Base-by-base conservation (phyloP, 2,888 invertebrate species). In the Chaetoderma sp. region DNA sequence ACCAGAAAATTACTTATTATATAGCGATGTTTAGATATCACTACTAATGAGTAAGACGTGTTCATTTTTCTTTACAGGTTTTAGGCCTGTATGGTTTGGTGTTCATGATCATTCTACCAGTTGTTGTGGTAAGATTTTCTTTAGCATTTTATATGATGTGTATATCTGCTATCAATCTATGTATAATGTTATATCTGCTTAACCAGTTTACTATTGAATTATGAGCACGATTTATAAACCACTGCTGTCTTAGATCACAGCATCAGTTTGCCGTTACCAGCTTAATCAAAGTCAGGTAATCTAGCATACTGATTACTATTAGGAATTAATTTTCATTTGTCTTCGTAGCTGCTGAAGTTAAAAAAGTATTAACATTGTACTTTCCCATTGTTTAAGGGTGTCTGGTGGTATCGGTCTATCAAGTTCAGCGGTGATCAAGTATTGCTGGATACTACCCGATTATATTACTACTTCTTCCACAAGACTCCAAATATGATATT, bases 381-480 rank as follows among this genome's bases (percentile, higher is more conserved):
- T 36, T 36, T 36, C 10, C n/a, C 39, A 36, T 36, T 21, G 60
- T 71, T 78, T 6, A 76, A 89, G 87, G 98, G 98, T 54, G 94
- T 94, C 77, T 99, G 99, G 99, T 99, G 99, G 99, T 98, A 98
- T 87, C 91, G 94, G 65, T 97, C 97, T 66, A 98, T 98, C 76
- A 92, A 95, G 78, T 99, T 94, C 88, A 96, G 96, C 62, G 96
- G 96, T 67, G 98, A 99, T 86, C 94, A 97, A 90, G 96, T 86
- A 2, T 88, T 99, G 16, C 88, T 99, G 66, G 95, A 97, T 82
- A 99, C 99, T n/a, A 95, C 96, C 5, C 93, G 96, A 85, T 91
- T 98, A 89, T 99, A 97, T 87, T 95, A 94, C 85, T 95, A 93
- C 84, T 98, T 96, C 87, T 94, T 98, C 85, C 93, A 96, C 83